Percentiles rank a stretch among this genome's conserved stretches.
phyloP scores from a whole-genome alignment of 2,113 vertebrate genomes.

The Neolamprologus cancellatus region DNA sequence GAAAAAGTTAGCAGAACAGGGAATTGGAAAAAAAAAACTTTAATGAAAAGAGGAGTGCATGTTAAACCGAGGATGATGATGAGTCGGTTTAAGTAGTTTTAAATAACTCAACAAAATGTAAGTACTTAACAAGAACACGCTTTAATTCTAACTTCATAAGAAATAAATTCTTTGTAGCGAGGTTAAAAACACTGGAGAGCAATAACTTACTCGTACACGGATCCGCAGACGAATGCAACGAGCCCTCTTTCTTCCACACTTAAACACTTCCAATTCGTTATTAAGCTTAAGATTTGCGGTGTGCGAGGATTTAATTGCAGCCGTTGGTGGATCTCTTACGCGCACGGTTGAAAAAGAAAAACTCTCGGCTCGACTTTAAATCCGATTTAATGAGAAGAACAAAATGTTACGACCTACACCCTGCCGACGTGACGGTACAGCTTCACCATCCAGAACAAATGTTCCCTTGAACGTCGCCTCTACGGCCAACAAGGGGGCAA shows the following conservation, averaged over 20 bases:
- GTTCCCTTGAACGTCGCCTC: slow-evolving; percentile 17
- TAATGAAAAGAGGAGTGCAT: neutral
- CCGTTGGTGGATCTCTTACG: neutral
- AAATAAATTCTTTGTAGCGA: neutral
- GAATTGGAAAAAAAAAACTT: neutral
- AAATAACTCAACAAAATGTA: neutral
- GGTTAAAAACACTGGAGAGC: neutral
- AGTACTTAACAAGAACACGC: fast-evolving
- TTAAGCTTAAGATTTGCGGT: neutral
- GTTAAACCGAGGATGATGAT: neutral
- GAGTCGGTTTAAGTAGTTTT: neutral
- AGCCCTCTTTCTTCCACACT: slow-evolving; percentile 8
- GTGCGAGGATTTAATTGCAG: neutral
- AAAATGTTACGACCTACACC: neutral
- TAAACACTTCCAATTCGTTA: neutral
- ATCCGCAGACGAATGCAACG: slow-evolving; percentile 22
- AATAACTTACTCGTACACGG: slow-evolving; percentile 1
- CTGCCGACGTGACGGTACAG: slow-evolving; percentile 27
- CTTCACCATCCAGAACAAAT: slow-evolving; percentile 47
- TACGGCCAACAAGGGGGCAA: neutral
- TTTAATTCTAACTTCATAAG: neutral
- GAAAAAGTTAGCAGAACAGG: neutral
- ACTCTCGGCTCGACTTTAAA: neutral
- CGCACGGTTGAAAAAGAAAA: neutral
- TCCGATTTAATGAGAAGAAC: slow-evolving; percentile 20